Evolutionary conservation across 2,113 vertebrate genomes (phyloP), one percentile per base, ranked within the genome.

Genomic region (Vulpes ferrilata): DNA sequence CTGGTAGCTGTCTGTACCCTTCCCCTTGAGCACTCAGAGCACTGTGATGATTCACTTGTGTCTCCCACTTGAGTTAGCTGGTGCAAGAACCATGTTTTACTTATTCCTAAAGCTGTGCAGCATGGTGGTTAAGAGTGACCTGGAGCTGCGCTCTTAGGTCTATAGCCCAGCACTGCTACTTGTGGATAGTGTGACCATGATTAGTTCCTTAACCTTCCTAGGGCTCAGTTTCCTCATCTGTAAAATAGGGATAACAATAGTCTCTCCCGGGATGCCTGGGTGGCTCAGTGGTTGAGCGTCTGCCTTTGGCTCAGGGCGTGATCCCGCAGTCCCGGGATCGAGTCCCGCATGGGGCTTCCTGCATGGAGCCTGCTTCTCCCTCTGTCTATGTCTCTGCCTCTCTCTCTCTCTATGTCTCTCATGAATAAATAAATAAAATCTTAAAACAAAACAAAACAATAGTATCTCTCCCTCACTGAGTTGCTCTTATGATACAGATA

Each of bases 31-130:
- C 53, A 32, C 62, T 2, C 12, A 30, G 51, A 1, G 12, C 1
- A 4, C 25, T 3, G 0, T 0, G 10, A 48, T n/a, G 38, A 60
- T 16, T 15, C 25, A 7, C 20, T n/a, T 48, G 19, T 43, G 25
- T 23, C 35, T 62, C 81, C 73, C 20, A 25, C 0, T 2, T 51
- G 57, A 13, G 3, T 55, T 35, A 91, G 82, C 76, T 71, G 51
- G 16, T 19, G 2, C 19, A n/a, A 67, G 15, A 53, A 27, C 12
- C 32, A 48, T 10, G 38, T 30, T 3, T 81, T 20, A 43, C 11
- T 30, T 55, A 57, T 86, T 86, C 90, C 59, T 57, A 57, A 94
- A 80, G 71, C 48, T 13, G 25, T 20, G 23, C 7, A 17, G 30
- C 15, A 9, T 19, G 51, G 32, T n/a, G 25, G 53, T 38, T 23